These are phyloP conservation scores for Chaenogobius annularis DNA, from an alignment of 2,113 vertebrate species.

Conservation along the genomic window DNA sequence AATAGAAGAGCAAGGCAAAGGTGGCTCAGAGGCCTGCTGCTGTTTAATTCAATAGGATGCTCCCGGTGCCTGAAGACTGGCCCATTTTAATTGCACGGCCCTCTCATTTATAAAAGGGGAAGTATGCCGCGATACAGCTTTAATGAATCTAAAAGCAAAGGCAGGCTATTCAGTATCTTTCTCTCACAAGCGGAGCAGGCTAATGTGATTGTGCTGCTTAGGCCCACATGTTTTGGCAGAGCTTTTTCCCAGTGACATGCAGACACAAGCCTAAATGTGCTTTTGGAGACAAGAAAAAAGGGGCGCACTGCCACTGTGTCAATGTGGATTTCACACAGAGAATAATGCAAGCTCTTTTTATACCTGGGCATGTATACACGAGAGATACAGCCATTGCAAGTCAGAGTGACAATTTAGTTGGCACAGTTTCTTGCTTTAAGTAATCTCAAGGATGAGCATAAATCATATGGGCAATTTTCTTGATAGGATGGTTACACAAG, in stretches of 20 bases:
- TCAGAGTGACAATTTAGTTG: conserved; percentile 1
- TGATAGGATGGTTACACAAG: neutral
- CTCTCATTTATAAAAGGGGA: conserved; percentile 56
- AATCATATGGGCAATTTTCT: neutral
- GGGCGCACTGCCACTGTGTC: conserved; percentile 8
- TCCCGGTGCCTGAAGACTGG: conserved; percentile 57
- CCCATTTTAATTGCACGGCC: conserved; percentile 66
- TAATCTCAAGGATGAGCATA: neutral
- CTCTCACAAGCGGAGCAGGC: conserved; percentile 33
- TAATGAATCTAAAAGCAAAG: conserved; percentile 57
- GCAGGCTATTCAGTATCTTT: conserved; percentile 48
- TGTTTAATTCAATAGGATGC: conserved; percentile 69
- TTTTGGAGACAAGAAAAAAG: conserved; percentile 8
- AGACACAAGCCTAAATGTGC: conserved; percentile 9
- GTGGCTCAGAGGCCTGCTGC: conserved; percentile 62
- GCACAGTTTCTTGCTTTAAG: neutral
- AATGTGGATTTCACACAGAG: conserved; percentile 7
- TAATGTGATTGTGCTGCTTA: conserved; percentile 52
- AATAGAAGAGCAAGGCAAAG: conserved; percentile 66
- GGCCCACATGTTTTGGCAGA: conserved; percentile 27
- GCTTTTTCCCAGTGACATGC: conserved; percentile 10
- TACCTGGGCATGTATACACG: conserved; percentile 6
- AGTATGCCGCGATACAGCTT: conserved; percentile 50
- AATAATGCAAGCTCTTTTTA: conserved; percentile 7
- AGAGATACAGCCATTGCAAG: conserved; percentile 4